Percentiles rank a stretch among this genome's conserved stretches.
phyloP scores from a whole-genome alignment of 1,140 invertebrate genomes.

The Nasonia giraulti region DNA sequence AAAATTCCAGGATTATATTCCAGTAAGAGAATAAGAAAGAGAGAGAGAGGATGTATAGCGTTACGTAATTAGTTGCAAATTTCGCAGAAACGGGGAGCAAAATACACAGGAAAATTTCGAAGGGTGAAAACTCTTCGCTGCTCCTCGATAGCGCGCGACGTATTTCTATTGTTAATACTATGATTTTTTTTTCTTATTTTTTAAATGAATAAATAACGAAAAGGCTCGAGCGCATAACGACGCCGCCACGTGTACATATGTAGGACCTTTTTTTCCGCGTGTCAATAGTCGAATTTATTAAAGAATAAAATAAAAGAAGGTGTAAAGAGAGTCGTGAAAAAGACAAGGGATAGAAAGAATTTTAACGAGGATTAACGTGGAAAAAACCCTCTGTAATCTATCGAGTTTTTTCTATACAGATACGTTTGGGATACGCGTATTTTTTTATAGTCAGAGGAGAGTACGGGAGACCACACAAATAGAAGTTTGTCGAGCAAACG shows the following conservation, averaged over 20 bases:
- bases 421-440: constrained; percentile 39
- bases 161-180: constrained; percentile 25
- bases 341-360: constrained; percentile 4
- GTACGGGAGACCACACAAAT: neutral
- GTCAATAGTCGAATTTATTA: constrained; percentile 50
- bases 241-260: constrained; percentile 49
- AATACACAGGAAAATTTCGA: neutral
- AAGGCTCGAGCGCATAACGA: constrained; percentile 39
- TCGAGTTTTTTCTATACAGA: constrained; percentile 41
- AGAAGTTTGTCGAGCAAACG: constrained; percentile 7
- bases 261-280: constrained; percentile 39
- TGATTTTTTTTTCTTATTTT: neutral
- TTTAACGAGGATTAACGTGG: constrained; percentile 7
- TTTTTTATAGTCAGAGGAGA: constrained; percentile 34
- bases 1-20: constrained; percentile 44
- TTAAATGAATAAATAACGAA: constrained; percentile 26
- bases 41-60: constrained; percentile 31
- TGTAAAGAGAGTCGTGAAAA: constrained; percentile 1
- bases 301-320: constrained; percentile 35
- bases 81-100: neutral
- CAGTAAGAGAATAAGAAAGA: constrained; percentile 27
- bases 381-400: too few species aligned
- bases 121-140: neutral
- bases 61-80: constrained; percentile 44
- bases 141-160: constrained; percentile 9